Percentiles rank a stretch among this genome's conserved stretches.
phyloP scores from a whole-genome alignment of 2,888 invertebrate genomes.

The Synergus japonicus region DNA sequence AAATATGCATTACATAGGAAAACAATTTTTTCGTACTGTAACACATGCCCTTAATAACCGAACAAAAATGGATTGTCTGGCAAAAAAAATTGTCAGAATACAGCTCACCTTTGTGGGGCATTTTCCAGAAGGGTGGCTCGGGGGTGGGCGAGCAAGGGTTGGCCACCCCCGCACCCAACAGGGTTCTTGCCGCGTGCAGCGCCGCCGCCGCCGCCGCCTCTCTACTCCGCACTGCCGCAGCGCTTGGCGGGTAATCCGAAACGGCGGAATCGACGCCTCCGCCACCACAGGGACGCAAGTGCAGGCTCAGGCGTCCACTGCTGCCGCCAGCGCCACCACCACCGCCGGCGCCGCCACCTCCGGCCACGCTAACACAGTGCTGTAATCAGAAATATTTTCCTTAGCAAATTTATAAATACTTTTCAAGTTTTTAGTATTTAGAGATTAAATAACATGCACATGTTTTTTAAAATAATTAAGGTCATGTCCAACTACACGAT shows the following conservation, averaged over 20 bases:
- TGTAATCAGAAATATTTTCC: constrained; percentile 55
- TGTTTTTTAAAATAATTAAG: too few species aligned
- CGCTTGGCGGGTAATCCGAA: constrained; percentile 76
- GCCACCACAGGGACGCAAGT: constrained; percentile 77
- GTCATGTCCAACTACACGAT: too few species aligned
- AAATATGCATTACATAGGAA: too few species aligned
- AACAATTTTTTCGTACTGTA: too few species aligned
- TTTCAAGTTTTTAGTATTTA: too few species aligned
- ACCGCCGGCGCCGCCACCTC: constrained; percentile 73
- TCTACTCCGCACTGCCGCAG: constrained; percentile 76
- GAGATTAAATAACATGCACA: too few species aligned
- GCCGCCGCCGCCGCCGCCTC: constrained; percentile 78
- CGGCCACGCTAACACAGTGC: constrained; percentile 78
- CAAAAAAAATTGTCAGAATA: not conserved
- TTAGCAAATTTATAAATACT: not conserved
- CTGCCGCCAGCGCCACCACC: constrained; percentile 60
- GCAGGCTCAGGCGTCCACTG: constrained; percentile 80
- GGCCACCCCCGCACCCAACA: constrained; percentile 81
- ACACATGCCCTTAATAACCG: too few species aligned
- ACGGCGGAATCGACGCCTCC: constrained; percentile 77
- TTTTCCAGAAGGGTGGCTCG: constrained; percentile 90
- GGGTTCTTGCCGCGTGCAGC: constrained; percentile 79
- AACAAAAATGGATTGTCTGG: not conserved
- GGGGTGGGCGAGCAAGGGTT: constrained; percentile 85
- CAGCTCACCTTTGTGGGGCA: constrained; percentile 90